These are phyloP conservation scores for Hylaea fasciaria DNA, from an alignment of 2,888 invertebrate genomes.

Conservation along the genomic window DNA sequence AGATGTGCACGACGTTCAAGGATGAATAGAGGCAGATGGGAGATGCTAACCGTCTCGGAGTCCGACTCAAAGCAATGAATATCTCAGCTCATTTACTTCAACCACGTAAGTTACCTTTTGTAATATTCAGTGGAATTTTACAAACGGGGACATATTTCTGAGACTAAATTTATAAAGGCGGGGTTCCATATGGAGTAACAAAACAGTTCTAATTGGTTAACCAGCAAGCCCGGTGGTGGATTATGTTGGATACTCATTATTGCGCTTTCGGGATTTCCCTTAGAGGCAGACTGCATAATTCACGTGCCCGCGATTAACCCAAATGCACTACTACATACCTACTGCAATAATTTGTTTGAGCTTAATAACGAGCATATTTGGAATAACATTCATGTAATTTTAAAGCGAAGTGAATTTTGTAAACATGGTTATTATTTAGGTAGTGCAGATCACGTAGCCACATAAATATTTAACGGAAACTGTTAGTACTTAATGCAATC, in stretches of 20 bases:
- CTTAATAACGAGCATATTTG: conserved; percentile 16
- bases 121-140: conserved; percentile 22
- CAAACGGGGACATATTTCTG: conserved; percentile 18
- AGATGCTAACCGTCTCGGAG: conserved; percentile 17
- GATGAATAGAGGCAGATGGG: conserved; percentile 18
- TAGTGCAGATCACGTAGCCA: too few relatives aligned
- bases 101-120: conserved; percentile 8
- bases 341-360: conserved; percentile 18
- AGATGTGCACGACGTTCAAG: conserved; percentile 18
- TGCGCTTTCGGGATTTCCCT: conserved; percentile 70
- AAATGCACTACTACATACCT: conserved; percentile 52
- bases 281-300: conserved; percentile 64
- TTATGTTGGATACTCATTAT: conserved; percentile 71
- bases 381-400: conserved; percentile 2
- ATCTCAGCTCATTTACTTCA: conserved; percentile 21
- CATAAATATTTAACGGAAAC: too few relatives aligned
- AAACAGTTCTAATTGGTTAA: conserved; percentile 71
- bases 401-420: neutral
- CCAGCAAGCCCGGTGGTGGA: conserved; percentile 61
- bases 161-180: conserved; percentile 18
- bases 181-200: conserved; percentile 40
- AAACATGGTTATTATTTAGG: neutral
- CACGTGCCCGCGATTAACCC: conserved; percentile 63
- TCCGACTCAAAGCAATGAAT: conserved; percentile 21
- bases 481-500: too few relatives aligned